phyloP scores from a whole-genome alignment of 2,888 invertebrate genomes.

The Druceiella hillmani region DNA sequence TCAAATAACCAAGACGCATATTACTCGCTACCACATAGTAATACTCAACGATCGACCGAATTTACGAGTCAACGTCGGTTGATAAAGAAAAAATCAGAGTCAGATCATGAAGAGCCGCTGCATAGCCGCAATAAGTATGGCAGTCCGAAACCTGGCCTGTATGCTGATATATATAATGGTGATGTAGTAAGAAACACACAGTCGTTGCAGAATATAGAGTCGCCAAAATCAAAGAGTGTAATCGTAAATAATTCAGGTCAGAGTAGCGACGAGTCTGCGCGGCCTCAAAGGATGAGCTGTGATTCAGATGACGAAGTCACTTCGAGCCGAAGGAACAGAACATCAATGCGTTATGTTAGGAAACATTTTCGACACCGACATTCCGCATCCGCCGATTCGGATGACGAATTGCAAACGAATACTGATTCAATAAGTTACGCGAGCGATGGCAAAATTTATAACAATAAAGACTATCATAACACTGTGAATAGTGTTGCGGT shows the following conservation, averaged over 20 bases:
- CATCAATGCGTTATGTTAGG: slow-evolving; percentile 1
- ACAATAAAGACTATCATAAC: slow-evolving; percentile 29
- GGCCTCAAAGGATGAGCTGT: slow-evolving; percentile 4
- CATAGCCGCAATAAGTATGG: slow-evolving; percentile 16
- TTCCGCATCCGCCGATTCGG: slow-evolving; percentile 31
- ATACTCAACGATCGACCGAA: too few species aligned
- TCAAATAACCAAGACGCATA: slow-evolving; percentile 2
- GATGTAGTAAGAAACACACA: slow-evolving; percentile 41
- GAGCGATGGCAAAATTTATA: slow-evolving; percentile 34
- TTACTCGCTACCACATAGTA: background rate
- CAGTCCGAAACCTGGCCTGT: slow-evolving; percentile 14
- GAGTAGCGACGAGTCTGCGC: too few species aligned
- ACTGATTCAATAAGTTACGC: slow-evolving; percentile 32
- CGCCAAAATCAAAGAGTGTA: too few species aligned
- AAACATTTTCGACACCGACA: slow-evolving; percentile 1
- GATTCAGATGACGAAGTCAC: background rate
- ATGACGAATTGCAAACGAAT: slow-evolving; percentile 37
- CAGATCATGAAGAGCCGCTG: slow-evolving; percentile 42
- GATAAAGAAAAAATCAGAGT: slow-evolving; percentile 38
- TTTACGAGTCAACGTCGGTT: too few species aligned
- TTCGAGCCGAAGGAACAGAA: background rate
- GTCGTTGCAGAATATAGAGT: slow-evolving; percentile 42
- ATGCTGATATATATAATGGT: slow-evolving; percentile 21
- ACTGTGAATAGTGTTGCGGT: slow-evolving; percentile 30
- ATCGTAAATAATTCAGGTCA: too few species aligned